Conservation (phyloP, 2,888 invertebrate species). For the Salticus scenicus region DNA sequence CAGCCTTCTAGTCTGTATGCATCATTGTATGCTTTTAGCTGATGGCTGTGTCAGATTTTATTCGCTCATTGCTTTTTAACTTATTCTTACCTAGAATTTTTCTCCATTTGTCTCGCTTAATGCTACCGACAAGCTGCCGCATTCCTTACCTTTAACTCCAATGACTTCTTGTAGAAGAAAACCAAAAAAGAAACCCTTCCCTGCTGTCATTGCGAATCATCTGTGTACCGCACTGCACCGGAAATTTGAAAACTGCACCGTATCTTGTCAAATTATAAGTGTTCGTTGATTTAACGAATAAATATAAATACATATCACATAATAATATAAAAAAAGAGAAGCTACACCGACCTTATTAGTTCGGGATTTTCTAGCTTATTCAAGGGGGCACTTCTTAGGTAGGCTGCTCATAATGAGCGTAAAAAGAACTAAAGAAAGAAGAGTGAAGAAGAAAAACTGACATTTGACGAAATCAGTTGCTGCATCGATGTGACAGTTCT, state of each 20-base stretch:
- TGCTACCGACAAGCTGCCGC: constrained; percentile 14
- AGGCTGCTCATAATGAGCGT: constrained; percentile 20
- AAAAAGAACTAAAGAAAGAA: constrained; percentile 18
- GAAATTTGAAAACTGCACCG: constrained; percentile 19
- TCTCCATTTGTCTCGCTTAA: constrained; percentile 15
- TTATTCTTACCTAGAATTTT: background rate
- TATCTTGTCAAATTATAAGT: constrained; percentile 19
- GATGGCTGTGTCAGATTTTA: background rate
- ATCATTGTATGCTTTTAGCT: background rate
- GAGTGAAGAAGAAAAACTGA: constrained; percentile 7
- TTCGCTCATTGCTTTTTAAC: background rate
- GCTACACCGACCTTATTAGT: constrained; percentile 8
- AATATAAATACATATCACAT: constrained; percentile 19
- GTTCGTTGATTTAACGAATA: constrained; percentile 19
- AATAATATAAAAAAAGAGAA: constrained; percentile 7
- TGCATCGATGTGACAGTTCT: constrained; percentile 50
- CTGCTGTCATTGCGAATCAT: constrained; percentile 4
- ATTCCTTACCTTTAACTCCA: background rate
- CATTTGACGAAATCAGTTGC: constrained; percentile 56
- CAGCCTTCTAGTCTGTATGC: background rate
- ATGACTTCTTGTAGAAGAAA: background rate
- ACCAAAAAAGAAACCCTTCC: background rate
- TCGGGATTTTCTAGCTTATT: constrained; percentile 6
- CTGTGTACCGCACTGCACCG: constrained; percentile 12
- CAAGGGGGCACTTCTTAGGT: constrained; percentile 9